Evolutionary conservation across 1,140 invertebrate genomes (phyloP), one percentile per base, ranked within the genome.

Genomic region (Ridgeia piscesae): DNA sequence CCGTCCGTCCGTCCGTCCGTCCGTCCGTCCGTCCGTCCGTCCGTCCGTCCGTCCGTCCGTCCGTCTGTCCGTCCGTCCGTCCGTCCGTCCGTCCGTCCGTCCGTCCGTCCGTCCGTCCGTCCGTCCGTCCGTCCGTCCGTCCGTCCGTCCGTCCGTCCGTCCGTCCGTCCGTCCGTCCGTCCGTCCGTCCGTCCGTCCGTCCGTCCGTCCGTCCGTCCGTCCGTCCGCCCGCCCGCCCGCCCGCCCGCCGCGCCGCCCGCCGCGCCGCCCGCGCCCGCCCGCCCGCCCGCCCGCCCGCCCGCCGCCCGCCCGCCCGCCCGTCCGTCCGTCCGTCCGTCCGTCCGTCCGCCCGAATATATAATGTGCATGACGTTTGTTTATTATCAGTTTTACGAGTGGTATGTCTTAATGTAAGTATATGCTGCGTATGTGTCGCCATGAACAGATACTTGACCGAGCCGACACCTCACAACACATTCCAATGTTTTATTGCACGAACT

Each of bases 81-180:
- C 14, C 50, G n/a, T 91, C 14, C 50, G n/a, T 91, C 91, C 50
- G n/a, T 91, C 91, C 50, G n/a, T 91, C 91, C 50, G n/a, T 91
- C 91, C 50, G n/a, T 21, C 91, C 50, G n/a, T 91, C 91, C 50
- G n/a, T 91, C 91, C 50, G n/a, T 35, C 91, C 50, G n/a, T 91
- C 91, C 33, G n/a, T 91, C 91, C 50, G n/a, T 91, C 91, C 50
- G n/a, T 91, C 91, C 50, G 14, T 91, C 91, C 50, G n/a, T 91
- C 14, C 50, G 21, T 91, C 91, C 50, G 21, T 91, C 91, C 50
- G 21, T 91, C 91, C 50, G 21, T 91, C 91, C 50, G 21, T 91
- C 91, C 50, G 21, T 91, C 91, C 50, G 21, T 91, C 91, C 50
- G 21, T 91, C 91, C 50, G 21, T 91, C 91, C 50, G 21, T 91